These are phyloP conservation scores for Xestia ashworthii DNA, from an alignment of 2,888 invertebrate species.

Conservation along the genomic window DNA sequence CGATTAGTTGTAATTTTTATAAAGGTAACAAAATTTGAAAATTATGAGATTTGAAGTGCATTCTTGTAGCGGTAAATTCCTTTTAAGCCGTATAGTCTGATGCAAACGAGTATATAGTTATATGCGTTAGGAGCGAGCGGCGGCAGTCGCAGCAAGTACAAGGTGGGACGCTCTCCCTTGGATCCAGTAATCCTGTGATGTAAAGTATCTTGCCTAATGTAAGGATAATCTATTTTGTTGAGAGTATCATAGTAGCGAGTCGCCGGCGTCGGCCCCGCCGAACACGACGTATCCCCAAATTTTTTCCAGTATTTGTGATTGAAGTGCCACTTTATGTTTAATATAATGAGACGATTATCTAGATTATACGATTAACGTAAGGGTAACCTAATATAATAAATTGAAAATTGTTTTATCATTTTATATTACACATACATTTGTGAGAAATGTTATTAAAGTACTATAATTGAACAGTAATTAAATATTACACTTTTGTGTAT, in stretches of 20 bases:
- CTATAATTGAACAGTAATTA: conserved; percentile 90
- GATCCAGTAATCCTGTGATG: conserved; percentile 85
- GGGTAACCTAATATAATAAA: conserved; percentile 91
- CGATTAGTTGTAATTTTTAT: conserved; percentile 88
- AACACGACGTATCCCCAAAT: conserved; percentile 91
- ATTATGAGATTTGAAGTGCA: conserved; percentile 90
- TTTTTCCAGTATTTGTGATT: conserved; percentile 94
- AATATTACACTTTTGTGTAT: conserved; percentile 91
- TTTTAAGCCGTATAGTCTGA: conserved; percentile 90
- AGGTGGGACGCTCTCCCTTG: conserved; percentile 70
- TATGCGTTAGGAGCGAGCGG: conserved; percentile 66
- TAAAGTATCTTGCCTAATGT: conserved; percentile 88
- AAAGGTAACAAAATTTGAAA: conserved; percentile 86
- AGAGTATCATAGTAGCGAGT: conserved; percentile 80
- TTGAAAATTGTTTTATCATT: conserved; percentile 91
- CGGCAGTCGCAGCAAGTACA: conserved; percentile 48
- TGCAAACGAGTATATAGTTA: conserved; percentile 78
- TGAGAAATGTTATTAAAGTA: conserved; percentile 90
- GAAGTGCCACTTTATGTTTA: conserved; percentile 95
- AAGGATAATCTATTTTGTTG: conserved; percentile 88
- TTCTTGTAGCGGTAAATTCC: conserved; percentile 89
- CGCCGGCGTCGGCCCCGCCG: conserved; percentile 83
- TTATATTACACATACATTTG: conserved; percentile 91
- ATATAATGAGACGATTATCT: conserved; percentile 92
- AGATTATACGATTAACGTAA: conserved; percentile 91